Percentiles rank a stretch among this genome's conserved stretches.
These are phyloP conservation scores for Vidua chalybeata DNA, from an alignment of 2,113 vertebrate genomes.

Conservation along the genomic window DNA sequence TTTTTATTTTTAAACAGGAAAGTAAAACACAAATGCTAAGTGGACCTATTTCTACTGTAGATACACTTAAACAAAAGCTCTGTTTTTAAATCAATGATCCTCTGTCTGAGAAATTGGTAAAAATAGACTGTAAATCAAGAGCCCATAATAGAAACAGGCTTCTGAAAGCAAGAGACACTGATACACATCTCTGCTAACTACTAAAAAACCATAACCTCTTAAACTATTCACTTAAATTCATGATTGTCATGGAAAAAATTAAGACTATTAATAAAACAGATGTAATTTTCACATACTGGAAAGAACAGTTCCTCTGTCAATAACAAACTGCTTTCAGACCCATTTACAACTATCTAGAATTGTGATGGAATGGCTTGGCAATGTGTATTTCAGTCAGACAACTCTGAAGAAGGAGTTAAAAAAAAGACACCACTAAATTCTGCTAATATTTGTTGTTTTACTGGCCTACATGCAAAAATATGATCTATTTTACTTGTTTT, in stretches of 20 bases:
- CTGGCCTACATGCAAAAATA: neutral
- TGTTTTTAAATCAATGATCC: neutral
- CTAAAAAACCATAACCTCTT: neutral
- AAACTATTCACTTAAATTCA: neutral
- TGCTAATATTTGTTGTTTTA: neutral
- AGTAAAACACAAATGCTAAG: neutral
- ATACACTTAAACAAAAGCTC: neutral
- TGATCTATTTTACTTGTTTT: neutral
- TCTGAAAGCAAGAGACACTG: neutral
- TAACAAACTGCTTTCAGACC: neutral
- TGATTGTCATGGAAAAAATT: neutral
- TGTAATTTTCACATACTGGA: neutral
- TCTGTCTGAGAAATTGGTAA: neutral
- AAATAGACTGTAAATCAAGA: neutral
- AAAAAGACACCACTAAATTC: neutral
- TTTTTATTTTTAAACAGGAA: neutral
- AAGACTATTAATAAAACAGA: neutral
- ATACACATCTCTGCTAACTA: neutral
- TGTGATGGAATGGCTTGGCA: neutral
- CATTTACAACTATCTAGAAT: neutral
- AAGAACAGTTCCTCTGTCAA: neutral
- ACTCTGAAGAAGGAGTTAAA: neutral
- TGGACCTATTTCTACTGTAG: neutral
- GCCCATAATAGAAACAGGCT: neutral
- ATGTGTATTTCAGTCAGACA: neutral